These are phyloP conservation scores for Corythaeola cristata DNA, from an alignment of 2,113 vertebrate species.

Conservation along the genomic window DNA sequence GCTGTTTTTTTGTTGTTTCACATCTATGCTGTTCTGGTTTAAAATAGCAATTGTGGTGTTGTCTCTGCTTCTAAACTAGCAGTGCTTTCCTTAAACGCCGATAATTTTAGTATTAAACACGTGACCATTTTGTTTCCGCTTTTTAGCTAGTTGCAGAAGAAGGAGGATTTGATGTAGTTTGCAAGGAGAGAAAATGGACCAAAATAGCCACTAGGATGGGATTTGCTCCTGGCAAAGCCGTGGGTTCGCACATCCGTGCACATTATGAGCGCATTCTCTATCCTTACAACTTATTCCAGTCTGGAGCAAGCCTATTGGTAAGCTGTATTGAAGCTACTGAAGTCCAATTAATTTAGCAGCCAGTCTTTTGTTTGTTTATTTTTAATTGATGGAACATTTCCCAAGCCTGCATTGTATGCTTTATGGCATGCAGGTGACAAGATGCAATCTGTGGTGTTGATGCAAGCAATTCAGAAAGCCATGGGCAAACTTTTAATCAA, in stretches of 20 bases:
- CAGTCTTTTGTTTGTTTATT: neutral
- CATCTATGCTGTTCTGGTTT: neutral
- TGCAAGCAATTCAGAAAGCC: neutral
- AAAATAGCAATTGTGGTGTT: neutral
- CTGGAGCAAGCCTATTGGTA: constrained; percentile 90
- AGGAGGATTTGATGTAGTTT: constrained; percentile 93
- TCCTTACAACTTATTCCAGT: constrained; percentile 94
- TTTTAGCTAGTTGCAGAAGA: constrained; percentile 93
- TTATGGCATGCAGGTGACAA: neutral
- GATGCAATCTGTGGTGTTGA: neutral
- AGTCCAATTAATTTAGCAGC: neutral
- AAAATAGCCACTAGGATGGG: constrained; percentile 94
- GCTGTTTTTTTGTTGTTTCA: fast-evolving
- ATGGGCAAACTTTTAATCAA: neutral
- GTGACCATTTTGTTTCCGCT: neutral
- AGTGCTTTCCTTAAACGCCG: neutral
- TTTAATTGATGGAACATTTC: neutral
- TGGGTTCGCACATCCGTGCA: constrained; percentile 93
- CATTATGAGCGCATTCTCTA: constrained; percentile 95
- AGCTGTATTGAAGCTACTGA: constrained; percentile 39
- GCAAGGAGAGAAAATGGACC: constrained; percentile 94
- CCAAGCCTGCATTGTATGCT: neutral
- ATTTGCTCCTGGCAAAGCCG: constrained; percentile 92
- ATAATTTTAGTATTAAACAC: neutral
- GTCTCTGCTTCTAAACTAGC: neutral